Evolutionary conservation across 2,888 invertebrate species (phyloP), one percentile per base, ranked within the genome.

Genomic region (Lacanobia wlatinum): DNA sequence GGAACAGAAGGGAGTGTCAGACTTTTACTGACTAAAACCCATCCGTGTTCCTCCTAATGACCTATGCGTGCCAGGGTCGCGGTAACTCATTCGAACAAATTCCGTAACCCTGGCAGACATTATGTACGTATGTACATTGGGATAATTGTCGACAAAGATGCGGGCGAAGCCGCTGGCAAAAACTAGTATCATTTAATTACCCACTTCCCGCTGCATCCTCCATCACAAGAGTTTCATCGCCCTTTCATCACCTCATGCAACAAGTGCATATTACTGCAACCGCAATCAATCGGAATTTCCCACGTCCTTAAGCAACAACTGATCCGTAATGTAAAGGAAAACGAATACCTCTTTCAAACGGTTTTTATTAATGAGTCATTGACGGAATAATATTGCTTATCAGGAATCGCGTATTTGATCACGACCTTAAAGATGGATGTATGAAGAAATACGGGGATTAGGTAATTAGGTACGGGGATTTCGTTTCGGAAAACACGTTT

Each of bases 251-350:
- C n/a, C 40, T 9, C 23, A 46, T 55, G 18, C 53, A 65, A 40
- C 8, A 60, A 46, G 16, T 52, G 52, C 56, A 40, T 40, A 56
- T 55, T 40, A 60, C 56, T 60, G 53, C 18, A 61, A 53, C 46
- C 38, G 40, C 52, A 74, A 80, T 79, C 43, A 16, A 68, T 79
- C 12, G 70, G 80, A 56, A 70, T 68, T 74, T 69, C 76, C 65
- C 80, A 81, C 56, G 61, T 43, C 59, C 48, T 53, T 70, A n/a
- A 59, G 53, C 12, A 73, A 69, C 66, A 67, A 64, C 46, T 46
- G 38, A 58, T 55, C 34, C 75, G 18, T 52, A 50, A 53, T 58
- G 21, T 21, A 43, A 74, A 68, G 70, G 70, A 68, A 83, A 74
- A 55, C 52, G 23, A 23, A 56, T 10, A 34, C 59, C n/a, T 53